Evolutionary conservation across 2,888 invertebrate genomes (phyloP).

Genomic region (Yponomeuta plumbellus): DNA sequence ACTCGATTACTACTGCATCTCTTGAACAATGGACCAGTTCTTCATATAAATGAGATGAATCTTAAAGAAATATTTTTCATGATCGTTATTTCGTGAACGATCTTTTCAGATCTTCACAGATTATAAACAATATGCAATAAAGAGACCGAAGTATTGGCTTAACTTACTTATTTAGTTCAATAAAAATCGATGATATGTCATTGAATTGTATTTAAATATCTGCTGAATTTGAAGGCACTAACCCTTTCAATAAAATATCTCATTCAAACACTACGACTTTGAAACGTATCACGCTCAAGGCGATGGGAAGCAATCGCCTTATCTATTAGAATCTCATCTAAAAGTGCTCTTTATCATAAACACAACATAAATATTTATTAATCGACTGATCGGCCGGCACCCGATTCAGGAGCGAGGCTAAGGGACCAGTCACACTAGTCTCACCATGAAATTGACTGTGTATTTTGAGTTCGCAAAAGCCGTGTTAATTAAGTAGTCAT

Average conservation of each 20-base stretch:
- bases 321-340: constrained; percentile 59
- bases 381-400: constrained; percentile 41
- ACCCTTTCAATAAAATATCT: constrained; percentile 23
- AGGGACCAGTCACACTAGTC: constrained; percentile 31
- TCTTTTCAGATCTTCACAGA: neutral
- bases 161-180: too few relatives aligned
- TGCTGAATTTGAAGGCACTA: neutral
- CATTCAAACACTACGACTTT: constrained; percentile 11
- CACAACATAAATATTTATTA: constrained; percentile 67
- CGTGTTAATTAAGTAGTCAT: too few relatives aligned
- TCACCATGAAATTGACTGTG: neutral
- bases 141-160: too few relatives aligned
- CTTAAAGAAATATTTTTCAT: neutral
- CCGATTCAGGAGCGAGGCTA: constrained; percentile 60
- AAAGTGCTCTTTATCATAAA: constrained; percentile 62
- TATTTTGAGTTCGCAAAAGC: too few relatives aligned
- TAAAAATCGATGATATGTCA: too few relatives aligned
- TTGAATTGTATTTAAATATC: too few relatives aligned
- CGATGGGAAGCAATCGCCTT: constrained; percentile 34
- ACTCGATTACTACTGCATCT: neutral
- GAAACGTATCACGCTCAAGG: constrained; percentile 34
- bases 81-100: neutral
- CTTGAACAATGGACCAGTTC: neutral
- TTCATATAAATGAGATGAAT: neutral
- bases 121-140: too few relatives aligned